These are phyloP conservation scores for Candoia aspera DNA, from an alignment of 2,113 vertebrate species.

Conservation along the genomic window DNA sequence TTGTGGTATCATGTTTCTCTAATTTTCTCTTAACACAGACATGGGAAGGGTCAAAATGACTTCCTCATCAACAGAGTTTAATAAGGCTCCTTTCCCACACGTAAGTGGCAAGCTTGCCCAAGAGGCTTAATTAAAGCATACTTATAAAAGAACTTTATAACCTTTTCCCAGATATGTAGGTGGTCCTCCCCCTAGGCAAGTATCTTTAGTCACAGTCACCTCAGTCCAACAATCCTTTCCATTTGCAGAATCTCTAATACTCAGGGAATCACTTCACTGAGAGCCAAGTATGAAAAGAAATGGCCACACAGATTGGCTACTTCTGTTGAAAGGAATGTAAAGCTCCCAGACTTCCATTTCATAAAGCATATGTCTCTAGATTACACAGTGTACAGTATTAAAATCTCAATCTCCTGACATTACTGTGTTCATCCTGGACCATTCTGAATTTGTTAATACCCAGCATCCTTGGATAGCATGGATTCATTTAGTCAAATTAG, in stretches of 20 bases:
- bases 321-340: not conserved
- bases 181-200: slow-evolving; percentile 15
- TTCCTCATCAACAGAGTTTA: not conserved
- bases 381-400: not conserved
- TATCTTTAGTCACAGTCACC: not conserved
- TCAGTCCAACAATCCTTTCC: slow-evolving; percentile 10
- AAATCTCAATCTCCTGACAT: not conserved
- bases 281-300: not conserved
- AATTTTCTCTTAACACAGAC: not conserved
- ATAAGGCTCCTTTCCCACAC: not conserved
- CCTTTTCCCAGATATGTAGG: slow-evolving; percentile 22
- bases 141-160: slow-evolving; percentile 17
- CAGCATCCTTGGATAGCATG: not conserved
- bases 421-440: not conserved
- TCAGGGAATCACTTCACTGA: not conserved
- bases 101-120: not conserved
- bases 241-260: not conserved
- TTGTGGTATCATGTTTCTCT: not conserved
- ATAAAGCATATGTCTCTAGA: not conserved
- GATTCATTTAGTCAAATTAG: accelerated
- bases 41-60: not conserved
- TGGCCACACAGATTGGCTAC: not conserved
- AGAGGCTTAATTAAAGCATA: slow-evolving; percentile 28
- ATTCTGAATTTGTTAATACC: not conserved
- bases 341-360: not conserved